Evolutionary conservation across 2,113 vertebrate species (phyloP), one percentile per base, ranked within the genome.

Genomic region (Antigone vipio): DNA sequence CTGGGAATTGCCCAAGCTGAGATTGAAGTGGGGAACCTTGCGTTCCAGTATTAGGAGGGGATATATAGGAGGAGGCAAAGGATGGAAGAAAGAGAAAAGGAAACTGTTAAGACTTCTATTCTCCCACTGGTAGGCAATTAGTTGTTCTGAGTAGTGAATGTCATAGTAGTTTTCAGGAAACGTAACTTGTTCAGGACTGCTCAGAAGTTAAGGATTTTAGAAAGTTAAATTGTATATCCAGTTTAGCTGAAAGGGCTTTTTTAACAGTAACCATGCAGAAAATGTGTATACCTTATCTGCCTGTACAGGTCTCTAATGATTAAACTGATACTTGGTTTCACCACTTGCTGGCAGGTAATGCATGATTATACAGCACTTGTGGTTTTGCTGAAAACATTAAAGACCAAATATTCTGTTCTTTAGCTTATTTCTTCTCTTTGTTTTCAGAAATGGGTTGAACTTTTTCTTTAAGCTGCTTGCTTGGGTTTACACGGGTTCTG

Each of bases 391-490:
- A 63, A 77, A 69, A 32, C 67, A 26, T 9, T 71, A 15, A 74
- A 30, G 30, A 45, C 34, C 3, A 49, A 42, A 42, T 78, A 56
- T 60, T 85, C 42, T 71, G 21, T 66, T 75, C 29, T 77, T 64
- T 42, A 78, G 11, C 55, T 85, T 52, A 58, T 93, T 93, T 96
- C 55, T 92, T 94, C 23, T 92, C 63, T 98, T 93, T 66, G 62
- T 88, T 95, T 97, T 73, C 96, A 99, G 99, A 98, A 99, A 99
- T 97, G 99, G 99, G 15, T 98, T 99, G 98, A 99, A 99, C 96
- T 99, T 99, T 97, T 97, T 99, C 98, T 99, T 99, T 96, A 99
- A 99, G 95, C 98, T 99, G 34, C 98, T 99, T 97, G 99, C 99
- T 24, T 99, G 99, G 99, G 98, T 99, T 97, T 99, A 99, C 98